A percentile compares a stretch with the other conserved stretches of the same genome.
These are phyloP conservation scores for Erannis defoliaria DNA, from an alignment of 2,888 invertebrate species.

Conservation along the genomic window DNA sequence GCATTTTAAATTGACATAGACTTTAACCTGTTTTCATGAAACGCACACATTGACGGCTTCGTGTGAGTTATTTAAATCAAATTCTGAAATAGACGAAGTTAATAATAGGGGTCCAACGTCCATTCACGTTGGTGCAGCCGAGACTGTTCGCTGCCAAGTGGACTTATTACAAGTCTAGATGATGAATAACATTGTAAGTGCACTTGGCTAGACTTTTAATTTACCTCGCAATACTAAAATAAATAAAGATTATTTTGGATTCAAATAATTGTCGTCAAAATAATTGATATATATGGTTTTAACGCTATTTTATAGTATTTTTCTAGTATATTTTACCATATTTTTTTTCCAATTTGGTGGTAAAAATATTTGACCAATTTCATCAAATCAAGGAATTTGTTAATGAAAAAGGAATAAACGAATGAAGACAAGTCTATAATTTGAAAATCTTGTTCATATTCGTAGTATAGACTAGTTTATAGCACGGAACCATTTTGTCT, in stretches of 20 bases:
- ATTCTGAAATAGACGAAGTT: constrained; percentile 48
- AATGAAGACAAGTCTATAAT: too few species aligned
- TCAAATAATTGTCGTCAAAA: too few species aligned
- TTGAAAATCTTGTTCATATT: too few species aligned
- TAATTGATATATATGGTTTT: too few species aligned
- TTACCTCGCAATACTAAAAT: neutral
- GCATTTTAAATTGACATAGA: neutral
- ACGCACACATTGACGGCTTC: neutral
- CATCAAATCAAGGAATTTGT: too few species aligned
- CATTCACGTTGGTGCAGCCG: constrained; percentile 46
- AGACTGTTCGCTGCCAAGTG: constrained; percentile 45
- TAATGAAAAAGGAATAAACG: too few species aligned
- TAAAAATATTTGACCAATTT: too few species aligned
- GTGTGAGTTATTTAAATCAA: constrained; percentile 34
- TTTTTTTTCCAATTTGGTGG: too few species aligned
- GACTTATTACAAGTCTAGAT: constrained; percentile 16
- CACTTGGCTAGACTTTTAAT: neutral
- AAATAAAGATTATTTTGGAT: neutral
- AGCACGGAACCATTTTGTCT: too few species aligned
- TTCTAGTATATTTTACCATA: too few species aligned
- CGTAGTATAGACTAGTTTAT: too few species aligned
- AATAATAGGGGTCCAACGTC: constrained; percentile 69
- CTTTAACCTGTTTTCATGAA: neutral
- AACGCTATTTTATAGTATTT: too few species aligned
- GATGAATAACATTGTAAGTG: constrained; percentile 11